Evolutionary conservation across 2,113 vertebrate genomes (phyloP), one percentile per base, ranked within the genome.

Genomic region (Tachuris rubrigastra): DNA sequence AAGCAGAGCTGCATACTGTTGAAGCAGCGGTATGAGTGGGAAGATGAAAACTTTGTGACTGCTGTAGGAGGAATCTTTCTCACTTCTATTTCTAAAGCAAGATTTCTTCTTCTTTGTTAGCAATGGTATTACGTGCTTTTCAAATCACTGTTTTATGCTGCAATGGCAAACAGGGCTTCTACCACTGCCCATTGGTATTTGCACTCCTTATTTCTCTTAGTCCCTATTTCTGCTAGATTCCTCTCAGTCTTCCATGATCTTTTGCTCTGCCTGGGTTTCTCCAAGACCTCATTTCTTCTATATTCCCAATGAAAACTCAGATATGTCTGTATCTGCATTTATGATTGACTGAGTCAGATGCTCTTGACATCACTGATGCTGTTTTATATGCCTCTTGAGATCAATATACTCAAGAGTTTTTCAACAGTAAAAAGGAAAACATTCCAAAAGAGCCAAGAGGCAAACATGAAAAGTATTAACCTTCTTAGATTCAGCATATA

Each of bases 1-100:
- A 82, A 83, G 74, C 41, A 59, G 55, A 42, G 72, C 75, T 87
- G 85, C 73, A 25, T 37, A 75, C 91, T 96, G 78, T 90, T 95
- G 83, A 44, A 95, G 78, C 89, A 89, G 56, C 86, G 75, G 91
- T 59, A 47, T 71, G 91, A 97, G 93, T 95, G 81, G 94, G 96
- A 95, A 94, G 95, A 95, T 90, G 89, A 97, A 95, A 95, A 95
- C 88, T 94, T 87, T 53, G 77, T 93, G 95, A 78, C 85, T 95
- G 71, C 78, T 96, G 96, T 94, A 92, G 96, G 96, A 96, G 95
- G 96, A 96, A 90, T 95, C 86, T 85, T 93, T 96, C 96, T 96
- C 96, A 92, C 95, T 91, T 96, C 95, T 96, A 91, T 96, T 96
- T 96, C 96, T 95, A 96, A 96, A 94, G 92, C 62, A 93, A 81